Base-by-base conservation (phyloP, 1,140 invertebrate species). In the Drosophila tani region DNA sequence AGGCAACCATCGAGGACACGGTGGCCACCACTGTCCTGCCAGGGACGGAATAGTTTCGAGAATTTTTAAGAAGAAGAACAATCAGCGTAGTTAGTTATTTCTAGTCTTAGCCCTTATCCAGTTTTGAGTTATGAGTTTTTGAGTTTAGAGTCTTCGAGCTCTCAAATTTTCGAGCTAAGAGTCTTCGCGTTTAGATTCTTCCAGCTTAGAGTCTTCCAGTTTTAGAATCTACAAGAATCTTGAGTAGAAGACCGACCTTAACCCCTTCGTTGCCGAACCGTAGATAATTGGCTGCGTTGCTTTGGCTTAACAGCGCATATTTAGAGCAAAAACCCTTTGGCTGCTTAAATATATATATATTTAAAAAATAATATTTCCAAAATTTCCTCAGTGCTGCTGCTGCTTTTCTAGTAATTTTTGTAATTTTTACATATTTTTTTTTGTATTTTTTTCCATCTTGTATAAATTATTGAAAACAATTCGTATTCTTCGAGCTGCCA, bases 221-320 rank as follows among this genome's bases (percentile, higher is more conserved):
- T 32, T 8, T 35, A 3, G 9, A n/a, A n/a, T n/a, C n/a, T n/a
- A n/a, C n/a, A n/a, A n/a, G n/a, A n/a, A n/a, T n/a, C n/a, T n/a
- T n/a, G n/a, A 53, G 29, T 19, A 55, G 14, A n/a, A 56, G 53
- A 40, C 53, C 40, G 53, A 35, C 53, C 51, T 51, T 63, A 63
- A 67, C 62, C 49, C 64, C 43, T 55, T 29, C n/a, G 21, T 43
- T 79, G 65, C 58, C 83, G 62, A 80, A 63, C 45, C 77, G 74
- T 80, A 87, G 86, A 91, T 84, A 91, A 84, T 90, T 90, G 82
- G 82, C 82, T 91, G 71, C 82, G 85, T 84, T 71, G 84, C 81
- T 77, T 80, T 80, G 56, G n/a, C 56, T 59, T 65, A 43, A 53
- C 63, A 35, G 27, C 32, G 29, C 55, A 32, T 50, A 43, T 60